Evolutionary conservation across 2,113 vertebrate genomes (phyloP), one percentile per base, ranked within the genome.

Genomic region (Cyanistes caeruleus): DNA sequence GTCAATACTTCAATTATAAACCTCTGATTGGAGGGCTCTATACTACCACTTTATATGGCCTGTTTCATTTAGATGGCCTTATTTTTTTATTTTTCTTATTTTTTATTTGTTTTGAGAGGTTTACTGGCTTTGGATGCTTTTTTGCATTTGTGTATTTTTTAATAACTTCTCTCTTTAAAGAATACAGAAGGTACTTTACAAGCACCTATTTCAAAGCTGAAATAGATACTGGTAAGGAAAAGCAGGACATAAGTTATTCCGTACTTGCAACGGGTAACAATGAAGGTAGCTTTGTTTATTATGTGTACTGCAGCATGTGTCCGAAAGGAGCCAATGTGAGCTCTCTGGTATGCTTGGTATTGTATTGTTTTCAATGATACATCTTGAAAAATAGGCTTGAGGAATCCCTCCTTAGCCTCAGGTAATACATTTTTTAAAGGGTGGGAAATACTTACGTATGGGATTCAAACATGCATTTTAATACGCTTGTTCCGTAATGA

Each of bases 1-100:
- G 94, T 97, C 97, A 98, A 97, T 95, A 96, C 97, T 98, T 98
- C 97, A 93, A 98, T 98, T 98, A 98, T 97, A 98, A 98, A 98
- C 95, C 78, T 75, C 93, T 84, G 62, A n/a, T 39, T 80, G 51
- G 44, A 95, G 82, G 51, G 76, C 33, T 85, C 95, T 79, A 81
- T 59, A 78, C 64, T 59, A 90, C 48, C 52, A 25, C 59, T 91
- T 97, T 59, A 93, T 59, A 90, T 0, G 22, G 86, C 76, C 56
- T 84, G 70, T 60, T 80, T 79, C 67, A 52, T 62, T 76, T 95
- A 94, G 43, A 67, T 15, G 80, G 68, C 2, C 10, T 90, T 39
- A 3, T 49, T 51, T 27, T 27, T 13, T 84, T 31, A 12, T 8
- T n/a, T 62, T 67, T 43, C 70, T 60, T 63, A 31, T 49, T 52